These are phyloP conservation scores for Marasmarcha lunaedactyla DNA, from an alignment of 2,888 invertebrate species.

Conservation along the genomic window DNA sequence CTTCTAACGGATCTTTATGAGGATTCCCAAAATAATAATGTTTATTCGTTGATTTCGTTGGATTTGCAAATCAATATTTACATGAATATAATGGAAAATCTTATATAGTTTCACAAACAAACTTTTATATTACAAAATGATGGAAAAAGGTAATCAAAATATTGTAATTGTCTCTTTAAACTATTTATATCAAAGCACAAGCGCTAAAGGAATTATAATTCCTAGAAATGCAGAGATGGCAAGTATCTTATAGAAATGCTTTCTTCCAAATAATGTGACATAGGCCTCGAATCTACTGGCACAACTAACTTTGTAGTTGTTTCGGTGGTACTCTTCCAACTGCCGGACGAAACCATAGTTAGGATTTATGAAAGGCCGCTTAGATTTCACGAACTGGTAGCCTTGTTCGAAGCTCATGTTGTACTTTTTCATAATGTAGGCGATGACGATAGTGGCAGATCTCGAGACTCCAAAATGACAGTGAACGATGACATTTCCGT, in stretches of 20 bases:
- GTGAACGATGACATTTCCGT: conserved; percentile 85
- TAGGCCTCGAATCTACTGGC: conserved; percentile 5
- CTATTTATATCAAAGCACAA: neutral
- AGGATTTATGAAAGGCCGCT: conserved; percentile 91
- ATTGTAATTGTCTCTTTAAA: neutral
- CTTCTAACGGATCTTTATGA: no score
- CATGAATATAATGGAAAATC: neutral
- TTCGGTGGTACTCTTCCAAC: conserved; percentile 74
- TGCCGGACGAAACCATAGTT: conserved; percentile 96
- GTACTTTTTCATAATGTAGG: conserved; percentile 92
- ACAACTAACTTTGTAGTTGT: conserved; percentile 40
- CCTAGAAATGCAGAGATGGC: neutral
- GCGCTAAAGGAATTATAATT: neutral
- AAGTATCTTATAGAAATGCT: neutral
- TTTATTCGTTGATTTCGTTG: neutral
- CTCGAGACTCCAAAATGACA: conserved; percentile 96
- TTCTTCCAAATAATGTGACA: conserved; percentile 6
- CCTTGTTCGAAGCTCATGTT: conserved; percentile 87
- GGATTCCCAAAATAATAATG: no score
- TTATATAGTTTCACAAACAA: neutral
- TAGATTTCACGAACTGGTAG: conserved; percentile 86
- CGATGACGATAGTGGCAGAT: conserved; percentile 94
- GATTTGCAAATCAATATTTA: neutral
- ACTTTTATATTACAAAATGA: neutral
- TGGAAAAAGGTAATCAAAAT: neutral